phyloP scores from a whole-genome alignment of 2,113 vertebrate species.

The Pitta sordida region DNA sequence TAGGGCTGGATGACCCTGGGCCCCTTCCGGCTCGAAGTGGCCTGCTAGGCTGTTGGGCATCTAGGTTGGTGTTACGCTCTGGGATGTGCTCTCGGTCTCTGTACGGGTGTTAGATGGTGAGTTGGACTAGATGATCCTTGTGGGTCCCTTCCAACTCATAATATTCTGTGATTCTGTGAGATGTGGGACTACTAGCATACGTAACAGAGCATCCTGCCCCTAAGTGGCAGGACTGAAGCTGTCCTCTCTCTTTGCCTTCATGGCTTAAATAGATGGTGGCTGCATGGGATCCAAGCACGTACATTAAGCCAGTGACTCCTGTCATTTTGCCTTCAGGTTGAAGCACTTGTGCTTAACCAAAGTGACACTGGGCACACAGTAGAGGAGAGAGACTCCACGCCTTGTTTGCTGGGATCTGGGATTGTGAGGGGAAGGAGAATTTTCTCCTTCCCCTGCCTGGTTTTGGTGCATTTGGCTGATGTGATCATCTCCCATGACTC shows the following conservation, averaged over 20 bases:
- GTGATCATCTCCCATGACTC: conserved; percentile 39
- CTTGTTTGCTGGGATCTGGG: not conserved
- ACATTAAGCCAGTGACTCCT: not conserved
- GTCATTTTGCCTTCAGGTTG: not conserved
- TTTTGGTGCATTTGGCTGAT: conserved; percentile 41
- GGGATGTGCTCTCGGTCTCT: no score
- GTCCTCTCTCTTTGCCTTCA: not conserved
- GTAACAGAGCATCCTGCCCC: not conserved
- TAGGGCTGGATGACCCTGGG: no score
- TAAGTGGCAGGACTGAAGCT: not conserved
- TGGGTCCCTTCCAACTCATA: no score
- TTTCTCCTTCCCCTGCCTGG: not conserved
- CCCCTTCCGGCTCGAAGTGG: no score
- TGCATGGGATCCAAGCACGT: not conserved
- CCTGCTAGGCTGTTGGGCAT: no score
- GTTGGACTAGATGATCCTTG: no score
- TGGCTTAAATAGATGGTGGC: not conserved
- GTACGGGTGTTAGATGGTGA: no score
- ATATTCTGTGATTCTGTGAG: no score
- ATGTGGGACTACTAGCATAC: not conserved
- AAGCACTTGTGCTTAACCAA: not conserved
- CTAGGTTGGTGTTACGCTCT: no score
- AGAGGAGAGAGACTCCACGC: not conserved
- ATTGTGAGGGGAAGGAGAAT: not conserved
- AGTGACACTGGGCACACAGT: not conserved